Conservation (phyloP, 2,113 vertebrate species). For the Peromyscus maniculatus region DNA sequence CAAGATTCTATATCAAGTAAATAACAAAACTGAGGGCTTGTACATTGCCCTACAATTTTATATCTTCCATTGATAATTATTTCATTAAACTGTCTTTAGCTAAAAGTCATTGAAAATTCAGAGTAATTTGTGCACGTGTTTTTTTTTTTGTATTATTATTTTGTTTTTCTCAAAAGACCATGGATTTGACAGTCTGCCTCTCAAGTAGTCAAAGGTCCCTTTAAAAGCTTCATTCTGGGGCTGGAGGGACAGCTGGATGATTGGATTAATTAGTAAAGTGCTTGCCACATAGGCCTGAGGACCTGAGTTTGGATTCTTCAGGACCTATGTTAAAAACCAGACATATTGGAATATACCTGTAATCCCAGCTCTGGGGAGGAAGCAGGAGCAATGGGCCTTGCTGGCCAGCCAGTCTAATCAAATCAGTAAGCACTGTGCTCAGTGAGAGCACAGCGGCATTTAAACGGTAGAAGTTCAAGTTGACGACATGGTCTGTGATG, state of each 20-base stretch:
- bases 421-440: background rate
- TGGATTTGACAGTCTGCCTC: background rate
- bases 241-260: background rate
- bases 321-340: background rate
- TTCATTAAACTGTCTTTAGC: background rate
- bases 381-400: background rate
- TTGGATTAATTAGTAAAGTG: background rate
- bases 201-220: background rate
- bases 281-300: background rate
- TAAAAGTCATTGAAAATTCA: background rate
- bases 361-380: background rate
- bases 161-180: background rate
- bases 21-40: background rate
- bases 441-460: background rate
- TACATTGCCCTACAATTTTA: background rate
- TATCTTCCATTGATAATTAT: background rate
- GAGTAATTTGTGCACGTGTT: background rate
- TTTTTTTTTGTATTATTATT: background rate
- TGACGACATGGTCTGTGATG: constrained; percentile 69
- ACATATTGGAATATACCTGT: too few species aligned
- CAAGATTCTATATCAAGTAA: background rate
- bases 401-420: background rate
- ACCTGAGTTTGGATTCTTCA: background rate
- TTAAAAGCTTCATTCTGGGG: background rate
- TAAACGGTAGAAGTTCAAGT: constrained; percentile 72